Evolutionary conservation across 2,113 vertebrate species (phyloP).

Genomic region (Poecile atricapillus): DNA sequence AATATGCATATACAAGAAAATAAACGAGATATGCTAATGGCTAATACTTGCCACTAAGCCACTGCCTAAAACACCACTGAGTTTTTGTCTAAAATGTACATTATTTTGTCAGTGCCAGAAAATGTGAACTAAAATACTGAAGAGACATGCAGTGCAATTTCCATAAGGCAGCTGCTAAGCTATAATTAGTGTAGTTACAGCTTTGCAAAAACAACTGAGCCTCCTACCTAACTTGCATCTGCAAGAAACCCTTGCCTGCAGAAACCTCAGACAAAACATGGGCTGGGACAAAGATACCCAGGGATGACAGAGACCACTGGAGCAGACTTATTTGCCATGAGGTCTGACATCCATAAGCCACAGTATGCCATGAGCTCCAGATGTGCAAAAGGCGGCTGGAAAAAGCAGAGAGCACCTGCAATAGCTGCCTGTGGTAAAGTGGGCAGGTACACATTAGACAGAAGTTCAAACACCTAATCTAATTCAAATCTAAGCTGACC

Average conservation of each 20-base stretch:
- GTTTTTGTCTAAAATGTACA: neutral
- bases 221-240: neutral
- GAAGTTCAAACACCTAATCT: neutral
- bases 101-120: neutral
- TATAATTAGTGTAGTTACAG: conserved; percentile 46
- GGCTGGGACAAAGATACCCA: neutral
- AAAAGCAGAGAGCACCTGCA: neutral
- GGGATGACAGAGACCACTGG: neutral
- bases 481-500: neutral
- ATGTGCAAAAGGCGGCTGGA: neutral
- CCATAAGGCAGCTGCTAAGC: conserved; percentile 25
- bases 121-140: neutral
- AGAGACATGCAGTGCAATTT: conserved; percentile 9
- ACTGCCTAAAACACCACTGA: neutral
- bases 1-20: neutral
- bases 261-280: conserved; percentile 11
- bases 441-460: neutral
- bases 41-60: neutral
- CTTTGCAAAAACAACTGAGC: neutral
- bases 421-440: neutral
- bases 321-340: neutral
- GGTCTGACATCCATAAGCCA: neutral
- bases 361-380: fast-evolving
- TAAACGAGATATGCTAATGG: neutral
- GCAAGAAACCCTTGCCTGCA: neutral